These are phyloP conservation scores for Nyctibius grandis DNA, from an alignment of 2,797 vertebrate species.

Conservation along the genomic window DNA sequence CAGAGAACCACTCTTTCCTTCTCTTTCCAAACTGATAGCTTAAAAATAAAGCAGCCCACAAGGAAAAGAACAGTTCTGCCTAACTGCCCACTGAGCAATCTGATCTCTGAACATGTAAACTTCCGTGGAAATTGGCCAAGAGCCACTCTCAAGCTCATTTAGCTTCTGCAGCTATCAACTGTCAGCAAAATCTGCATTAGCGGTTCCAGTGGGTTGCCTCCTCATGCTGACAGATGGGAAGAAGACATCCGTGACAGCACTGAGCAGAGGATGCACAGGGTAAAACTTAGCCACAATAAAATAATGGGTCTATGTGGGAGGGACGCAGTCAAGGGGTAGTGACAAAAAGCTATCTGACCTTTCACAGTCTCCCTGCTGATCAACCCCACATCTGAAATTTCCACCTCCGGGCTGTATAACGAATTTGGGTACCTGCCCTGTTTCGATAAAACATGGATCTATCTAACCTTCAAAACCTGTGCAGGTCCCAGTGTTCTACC, in stretches of 20 bases:
- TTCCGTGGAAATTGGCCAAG: not conserved
- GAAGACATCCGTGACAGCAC: not conserved
- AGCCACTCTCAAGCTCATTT: not conserved
- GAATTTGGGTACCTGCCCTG: not conserved
- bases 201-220: not conserved
- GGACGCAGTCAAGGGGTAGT: not conserved
- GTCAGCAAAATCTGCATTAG: not conserved
- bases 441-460: not conserved
- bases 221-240: not conserved
- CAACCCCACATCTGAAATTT: not conserved
- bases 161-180: not conserved
- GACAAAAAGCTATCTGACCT: not conserved
- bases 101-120: not conserved
- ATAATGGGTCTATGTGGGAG: not conserved
- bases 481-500: not conserved
- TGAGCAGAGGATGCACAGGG: not conserved
- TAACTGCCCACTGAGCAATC: not conserved
- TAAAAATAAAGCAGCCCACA: not conserved
- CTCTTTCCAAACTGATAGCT: not conserved
- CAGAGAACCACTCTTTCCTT: not conserved
- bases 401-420: not conserved
- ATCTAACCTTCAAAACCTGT: not conserved
- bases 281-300: not conserved
- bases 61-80: not conserved
- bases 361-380: not conserved